phyloP scores from a whole-genome alignment of 2,113 vertebrate species.

The Pterocles orientalis region DNA sequence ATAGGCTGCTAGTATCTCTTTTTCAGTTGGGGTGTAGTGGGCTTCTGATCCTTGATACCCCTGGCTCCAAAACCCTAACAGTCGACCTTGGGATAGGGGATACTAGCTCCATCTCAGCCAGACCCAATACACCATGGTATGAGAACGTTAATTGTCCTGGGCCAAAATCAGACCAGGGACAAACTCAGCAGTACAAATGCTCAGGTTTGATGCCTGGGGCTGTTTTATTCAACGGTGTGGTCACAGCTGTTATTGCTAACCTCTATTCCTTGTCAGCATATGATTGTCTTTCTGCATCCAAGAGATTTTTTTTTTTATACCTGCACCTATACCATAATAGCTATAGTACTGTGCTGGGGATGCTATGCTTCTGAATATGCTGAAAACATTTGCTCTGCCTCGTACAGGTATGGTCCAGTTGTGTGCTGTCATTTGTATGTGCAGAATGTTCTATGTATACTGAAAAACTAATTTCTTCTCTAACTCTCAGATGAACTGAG shows the following conservation, averaged over 20 bases:
- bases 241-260: not conserved
- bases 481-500: not conserved
- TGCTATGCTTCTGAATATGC: not conserved
- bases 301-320: not conserved
- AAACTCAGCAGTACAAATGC: not conserved
- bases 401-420: not conserved
- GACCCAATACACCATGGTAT: not conserved
- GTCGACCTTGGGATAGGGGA: too few relatives aligned
- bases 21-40: too few relatives aligned
- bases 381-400: not conserved
- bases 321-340: fast-evolving
- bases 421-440: not conserved
- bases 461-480: not conserved
- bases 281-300: not conserved
- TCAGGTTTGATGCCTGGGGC: not conserved
- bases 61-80: too few relatives aligned
- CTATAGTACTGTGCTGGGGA: not conserved
- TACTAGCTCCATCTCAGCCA: too few relatives aligned
- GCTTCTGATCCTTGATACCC: too few relatives aligned
- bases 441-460: not conserved
- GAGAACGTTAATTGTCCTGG: not conserved
- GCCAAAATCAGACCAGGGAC: not conserved
- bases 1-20: too few relatives aligned
- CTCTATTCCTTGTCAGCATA: not conserved
- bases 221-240: not conserved